Evolutionary conservation across 1,140 invertebrate genomes (phyloP).

Genomic region (Bombus confusus): DNA sequence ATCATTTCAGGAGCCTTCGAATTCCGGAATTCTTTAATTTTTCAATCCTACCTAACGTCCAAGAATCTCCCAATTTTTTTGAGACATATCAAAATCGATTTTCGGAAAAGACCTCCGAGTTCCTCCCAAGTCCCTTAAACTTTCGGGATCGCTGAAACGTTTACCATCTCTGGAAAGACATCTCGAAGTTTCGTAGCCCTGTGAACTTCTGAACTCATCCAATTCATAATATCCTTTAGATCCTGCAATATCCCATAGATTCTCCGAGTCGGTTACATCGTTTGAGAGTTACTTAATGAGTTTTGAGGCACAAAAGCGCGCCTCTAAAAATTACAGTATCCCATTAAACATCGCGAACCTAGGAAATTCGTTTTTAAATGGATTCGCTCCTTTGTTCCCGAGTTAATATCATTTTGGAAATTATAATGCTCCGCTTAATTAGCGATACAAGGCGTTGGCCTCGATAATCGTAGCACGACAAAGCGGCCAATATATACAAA

Average conservation of each 20-base stretch:
- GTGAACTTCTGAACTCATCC: slow-evolving; percentile 8
- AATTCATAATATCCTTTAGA: slow-evolving; percentile 11
- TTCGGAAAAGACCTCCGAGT: neutral
- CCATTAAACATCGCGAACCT: neutral
- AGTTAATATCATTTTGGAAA: neutral
- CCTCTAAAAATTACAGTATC: neutral
- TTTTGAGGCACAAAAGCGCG: neutral
- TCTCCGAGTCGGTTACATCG: neutral
- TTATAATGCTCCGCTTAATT: slow-evolving; percentile 6
- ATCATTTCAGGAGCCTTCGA: neutral
- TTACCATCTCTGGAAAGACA: neutral
- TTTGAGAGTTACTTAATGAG: slow-evolving; percentile 16
- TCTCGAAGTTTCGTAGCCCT: neutral
- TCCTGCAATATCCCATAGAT: slow-evolving; percentile 16
- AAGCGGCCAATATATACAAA: neutral
- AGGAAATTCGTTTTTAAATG: neutral
- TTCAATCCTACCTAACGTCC: neutral
- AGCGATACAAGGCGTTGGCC: neutral
- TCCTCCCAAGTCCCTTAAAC: no score
- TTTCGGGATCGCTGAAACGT: neutral
- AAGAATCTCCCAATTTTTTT: neutral
- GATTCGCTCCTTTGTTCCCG: neutral
- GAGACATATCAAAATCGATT: neutral
- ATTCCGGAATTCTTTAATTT: neutral
- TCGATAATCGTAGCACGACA: neutral